These are phyloP conservation scores for cattle (Bos taurus) DNA, from an alignment of 2,113 vertebrate species.

Conservation along the genomic window ARS-UCD2.0 NC_037330.1:24981501-24982000, in stretches of 20 bases:
- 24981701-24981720: too few species aligned
- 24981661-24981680: too few species aligned
- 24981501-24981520: not conserved
- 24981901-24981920: not conserved
- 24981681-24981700: too few species aligned
- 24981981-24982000: not conserved
- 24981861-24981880: not conserved
- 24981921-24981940: not conserved
- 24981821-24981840: not conserved
- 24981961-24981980: not conserved
- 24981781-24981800: not conserved
- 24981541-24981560: not conserved
- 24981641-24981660: not conserved
- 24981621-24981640: not conserved
- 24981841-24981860: not conserved
- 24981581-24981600: slow-evolving; percentile 9
- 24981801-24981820: not conserved
- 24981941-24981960: not conserved
- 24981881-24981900: not conserved
- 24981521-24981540: not conserved
- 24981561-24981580: not conserved
- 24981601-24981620: not conserved
- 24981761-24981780: not conserved
- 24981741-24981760: not conserved
- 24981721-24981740: not conserved